Base-by-base conservation (phyloP, 2,888 invertebrate species). In the Catocala nupta region DNA sequence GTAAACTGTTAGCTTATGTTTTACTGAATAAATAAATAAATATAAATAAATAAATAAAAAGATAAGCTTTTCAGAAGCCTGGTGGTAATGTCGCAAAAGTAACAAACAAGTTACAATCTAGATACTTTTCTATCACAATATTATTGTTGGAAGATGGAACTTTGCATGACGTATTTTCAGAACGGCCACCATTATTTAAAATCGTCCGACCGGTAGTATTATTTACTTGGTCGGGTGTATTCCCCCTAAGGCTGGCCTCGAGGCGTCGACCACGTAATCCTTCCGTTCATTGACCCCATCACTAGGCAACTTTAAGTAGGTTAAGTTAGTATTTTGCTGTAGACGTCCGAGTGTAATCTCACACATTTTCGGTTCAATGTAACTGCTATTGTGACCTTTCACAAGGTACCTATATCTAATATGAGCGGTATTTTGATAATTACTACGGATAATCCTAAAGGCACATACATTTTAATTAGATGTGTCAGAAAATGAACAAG, bases 261-360 rank as follows among this genome's bases (percentile, higher is more conserved):
- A 9, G 4, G 45, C n/a, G 33, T n/a, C 16, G 43, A 54, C 55
- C 16, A 67, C 64, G 57, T 48, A 57, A 36, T 33, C 42, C 36
- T 45, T 12, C n/a, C 25, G 63, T 54, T 5, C 57, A 60, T 43
- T 43, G 56, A 51, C 25, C 63, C 47, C 48, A 16, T 54, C 50
- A 50, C 25, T 48, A 54, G 57, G n/a, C 25, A 60, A 55, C 54
- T 67, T 56, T 58, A 52, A 55, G 57, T 64, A 34, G 60, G 51
- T 57, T 57, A 57, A 36, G 16, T 54, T 54, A 11, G 44, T 52
- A 48, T 55, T 64, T 44, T 55, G 47, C 34, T 45, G 50, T 13
- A 45, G 52, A 44, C 36, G 53, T 51, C 34, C 34, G 25, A 53
- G n/a, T 12, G 34, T 55, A 56, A 53, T 53, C 60, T 64, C 51